Evolutionary conservation across 1,140 invertebrate genomes (phyloP), one percentile per base, ranked within the genome.

Genomic region (Megalopta genalis): DNA sequence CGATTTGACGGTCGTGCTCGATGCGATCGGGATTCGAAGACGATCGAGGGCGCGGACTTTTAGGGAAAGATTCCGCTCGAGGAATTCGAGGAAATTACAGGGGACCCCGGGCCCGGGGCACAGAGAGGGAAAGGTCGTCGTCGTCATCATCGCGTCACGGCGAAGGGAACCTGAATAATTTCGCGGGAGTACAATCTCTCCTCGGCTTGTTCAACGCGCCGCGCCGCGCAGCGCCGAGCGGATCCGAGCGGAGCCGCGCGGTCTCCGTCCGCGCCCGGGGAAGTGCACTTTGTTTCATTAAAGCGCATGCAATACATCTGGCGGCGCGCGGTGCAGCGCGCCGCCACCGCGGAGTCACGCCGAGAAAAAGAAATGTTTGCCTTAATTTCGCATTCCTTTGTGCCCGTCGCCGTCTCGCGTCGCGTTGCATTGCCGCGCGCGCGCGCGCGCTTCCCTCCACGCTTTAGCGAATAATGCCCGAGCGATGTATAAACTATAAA

Each of bases 271-370:
- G 5, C 23, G 69, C 71, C 52, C 32, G 32, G 57, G 9, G 39
- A 62, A 42, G 66, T 81, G 80, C 75, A 81, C 75, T 81, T 81
- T 81, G 80, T 78, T 78, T 67, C 75, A 81, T 81, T 81, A 81
- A 71, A 78, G 21, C 52, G 27, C 42, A 18, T 39, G 75, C 80
- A 70, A 69, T 81, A 81, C 69, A 81, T 81, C 60, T 63, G n/a
- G 49, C 32, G 32, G 1, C 32, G 32, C 4, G n/a, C n/a, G n/a
- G n/a, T 32, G 32, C 32, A 32, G 46, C 25, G 42, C 42, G 42
- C 42, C 63, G 18, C 52, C 52, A 32, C 52, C 52, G 27, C 23
- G 46, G 42, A 42, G 37, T 23, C 46, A 32, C 39, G n/a, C 37
- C 46, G 52, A 65, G 46, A 65, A 54, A 71, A 71, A 69, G 65